Evolutionary conservation across 2,888 invertebrate species (phyloP).

Genomic region (Archips crataeganus): DNA sequence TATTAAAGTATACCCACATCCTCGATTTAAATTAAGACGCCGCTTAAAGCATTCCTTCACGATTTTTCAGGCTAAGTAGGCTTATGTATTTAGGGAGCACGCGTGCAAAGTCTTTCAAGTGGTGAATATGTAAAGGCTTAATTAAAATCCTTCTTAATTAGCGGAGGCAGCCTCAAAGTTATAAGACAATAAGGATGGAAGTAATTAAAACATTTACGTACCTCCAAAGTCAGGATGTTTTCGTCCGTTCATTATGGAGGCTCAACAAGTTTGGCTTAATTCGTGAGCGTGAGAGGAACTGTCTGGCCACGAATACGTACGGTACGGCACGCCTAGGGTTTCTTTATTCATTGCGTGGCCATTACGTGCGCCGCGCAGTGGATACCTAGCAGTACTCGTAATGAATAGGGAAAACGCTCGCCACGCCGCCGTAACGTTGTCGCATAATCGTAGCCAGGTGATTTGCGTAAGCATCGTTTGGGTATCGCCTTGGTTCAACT

Average conservation of each 20-base stretch:
- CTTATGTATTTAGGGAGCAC: slow-evolving; percentile 44
- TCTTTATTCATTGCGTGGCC: not conserved
- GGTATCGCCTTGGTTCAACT: too few relatives aligned
- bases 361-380: too few relatives aligned
- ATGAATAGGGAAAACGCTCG: too few relatives aligned
- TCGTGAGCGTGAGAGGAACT: slow-evolving; percentile 44
- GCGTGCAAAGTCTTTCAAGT: slow-evolving; percentile 53
- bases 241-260: slow-evolving; percentile 58
- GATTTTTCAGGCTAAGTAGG: slow-evolving; percentile 33
- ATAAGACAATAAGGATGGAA: slow-evolving; percentile 68
- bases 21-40: slow-evolving; percentile 14
- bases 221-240: slow-evolving; percentile 62
- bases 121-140: slow-evolving; percentile 60
- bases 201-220: slow-evolving; percentile 77
- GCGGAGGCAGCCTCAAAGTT: slow-evolving; percentile 64
- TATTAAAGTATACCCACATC: not conserved
- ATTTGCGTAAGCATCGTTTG: too few relatives aligned
- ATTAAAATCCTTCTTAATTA: slow-evolving; percentile 74
- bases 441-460: too few relatives aligned
- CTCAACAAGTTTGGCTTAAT: slow-evolving; percentile 66
- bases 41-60: slow-evolving; percentile 16
- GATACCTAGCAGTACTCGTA: too few relatives aligned
- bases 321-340: too few relatives aligned
- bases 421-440: too few relatives aligned
- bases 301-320: not conserved